Conservation (phyloP, 2,113 vertebrate species). For the human region GRCh38 chr3:182637501-182638000, state of each 20-base stretch:
- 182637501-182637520: not conserved
- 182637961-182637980: not conserved
- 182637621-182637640: not conserved
- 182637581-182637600: not conserved
- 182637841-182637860: not conserved
- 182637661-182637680: not conserved
- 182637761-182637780: not conserved
- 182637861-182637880: not conserved
- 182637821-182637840: not conserved
- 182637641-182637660: not conserved
- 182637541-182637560: not conserved
- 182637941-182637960: conserved; percentile 22
- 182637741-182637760: conserved; percentile 1
- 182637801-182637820: not conserved
- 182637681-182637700: not conserved
- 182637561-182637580: not conserved
- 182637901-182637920: not conserved
- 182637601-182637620: not conserved
- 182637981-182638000: not conserved
- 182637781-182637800: not conserved
- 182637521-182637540: not conserved
- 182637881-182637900: not conserved
- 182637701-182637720: not conserved
- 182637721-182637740: not conserved
- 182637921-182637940: not conserved